Evolutionary conservation across 2,113 vertebrate genomes (phyloP).

Genomic region (Lanius collurio): DNA sequence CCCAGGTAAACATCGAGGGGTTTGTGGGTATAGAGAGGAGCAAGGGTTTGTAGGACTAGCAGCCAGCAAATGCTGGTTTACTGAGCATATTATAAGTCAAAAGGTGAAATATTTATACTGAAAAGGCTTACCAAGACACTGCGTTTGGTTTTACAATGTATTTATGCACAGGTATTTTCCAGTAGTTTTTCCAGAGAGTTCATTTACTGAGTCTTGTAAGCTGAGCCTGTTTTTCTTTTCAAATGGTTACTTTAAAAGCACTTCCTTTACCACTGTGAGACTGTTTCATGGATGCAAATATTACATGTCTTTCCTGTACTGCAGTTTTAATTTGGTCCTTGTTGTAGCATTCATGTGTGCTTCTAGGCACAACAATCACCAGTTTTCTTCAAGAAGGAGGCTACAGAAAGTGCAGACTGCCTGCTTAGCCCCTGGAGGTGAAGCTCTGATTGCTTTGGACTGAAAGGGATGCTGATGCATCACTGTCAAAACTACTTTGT

Average conservation of each 20-base stretch:
- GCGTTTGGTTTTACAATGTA: background rate
- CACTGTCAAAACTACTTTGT: background rate
- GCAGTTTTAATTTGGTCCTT: background rate
- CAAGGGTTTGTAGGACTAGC: background rate
- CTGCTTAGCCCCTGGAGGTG: background rate
- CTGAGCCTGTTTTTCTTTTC: background rate
- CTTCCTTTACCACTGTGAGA: background rate
- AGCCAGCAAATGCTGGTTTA: background rate
- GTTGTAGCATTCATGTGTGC: background rate
- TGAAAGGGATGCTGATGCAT: background rate
- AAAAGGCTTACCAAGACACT: background rate
- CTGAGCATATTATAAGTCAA: background rate
- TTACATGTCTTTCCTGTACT: background rate
- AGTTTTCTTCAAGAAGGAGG: background rate
- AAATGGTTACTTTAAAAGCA: background rate
- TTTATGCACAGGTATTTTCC: background rate
- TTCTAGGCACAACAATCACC: background rate
- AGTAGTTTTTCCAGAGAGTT: background rate
- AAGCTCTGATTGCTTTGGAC: background rate
- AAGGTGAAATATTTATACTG: background rate
- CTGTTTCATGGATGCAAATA: background rate
- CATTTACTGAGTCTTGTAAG: background rate
- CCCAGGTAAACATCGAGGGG: slow-evolving; percentile 78
- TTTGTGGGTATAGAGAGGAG: background rate
- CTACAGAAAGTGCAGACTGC: background rate